Percentiles rank a stretch among this genome's conserved stretches.
phyloP scores from a whole-genome alignment of 2,888 invertebrate species.

The Drosophila birchii region DNA sequence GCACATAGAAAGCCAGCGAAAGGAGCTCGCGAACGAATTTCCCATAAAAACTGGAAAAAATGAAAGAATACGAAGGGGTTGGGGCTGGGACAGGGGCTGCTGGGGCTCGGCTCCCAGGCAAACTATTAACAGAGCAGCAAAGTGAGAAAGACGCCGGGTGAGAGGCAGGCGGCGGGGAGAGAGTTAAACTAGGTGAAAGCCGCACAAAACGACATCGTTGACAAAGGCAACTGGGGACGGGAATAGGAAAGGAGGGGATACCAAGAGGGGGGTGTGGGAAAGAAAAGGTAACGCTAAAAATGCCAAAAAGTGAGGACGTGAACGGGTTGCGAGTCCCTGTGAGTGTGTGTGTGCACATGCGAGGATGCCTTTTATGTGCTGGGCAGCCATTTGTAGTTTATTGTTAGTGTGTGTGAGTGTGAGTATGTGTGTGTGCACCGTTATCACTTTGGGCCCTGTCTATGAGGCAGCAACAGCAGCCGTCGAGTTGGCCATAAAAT shows the following conservation, averaged over 20 bases:
- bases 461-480: conserved; percentile 31
- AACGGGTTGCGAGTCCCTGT: conserved; percentile 18
- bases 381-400: conserved; percentile 67
- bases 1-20: conserved; percentile 11
- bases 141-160: not conserved
- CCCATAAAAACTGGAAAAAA: conserved; percentile 37
- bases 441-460: conserved; percentile 51
- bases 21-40: conserved; percentile 24
- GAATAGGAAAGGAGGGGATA: not conserved
- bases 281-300: conserved; percentile 58
- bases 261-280: not conserved
- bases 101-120: conserved; percentile 8
- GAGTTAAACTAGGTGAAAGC: conserved; percentile 63
- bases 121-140: conserved; percentile 39
- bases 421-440: conserved; percentile 34
- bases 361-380: conserved; percentile 61
- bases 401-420: conserved; percentile 37
- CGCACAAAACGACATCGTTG: conserved; percentile 55
- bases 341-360: conserved; percentile 11
- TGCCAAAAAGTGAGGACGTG: conserved; percentile 54
- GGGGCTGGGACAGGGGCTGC: conserved; percentile 1
- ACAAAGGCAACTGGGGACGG: conserved; percentile 43
- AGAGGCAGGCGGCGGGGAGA: not conserved
- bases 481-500: conserved; percentile 60
- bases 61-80: conserved; percentile 9